These are phyloP conservation scores for Riparia riparia DNA, from an alignment of 2,113 vertebrate genomes.

Conservation along the genomic window DNA sequence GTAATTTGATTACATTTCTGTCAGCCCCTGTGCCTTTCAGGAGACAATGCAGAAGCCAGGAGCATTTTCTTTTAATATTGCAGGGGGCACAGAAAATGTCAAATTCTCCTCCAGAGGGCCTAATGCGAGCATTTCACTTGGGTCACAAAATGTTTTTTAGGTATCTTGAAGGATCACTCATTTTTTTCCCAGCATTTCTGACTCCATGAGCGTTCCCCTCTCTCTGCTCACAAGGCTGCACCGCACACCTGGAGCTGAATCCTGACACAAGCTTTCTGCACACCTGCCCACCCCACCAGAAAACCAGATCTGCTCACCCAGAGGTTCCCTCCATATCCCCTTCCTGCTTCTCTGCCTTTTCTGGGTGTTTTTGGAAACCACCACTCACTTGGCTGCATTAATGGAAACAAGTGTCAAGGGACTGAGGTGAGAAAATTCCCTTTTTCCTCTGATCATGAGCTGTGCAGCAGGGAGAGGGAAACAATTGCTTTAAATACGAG, in stretches of 20 bases:
- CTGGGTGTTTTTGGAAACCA: neutral
- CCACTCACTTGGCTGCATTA: neutral
- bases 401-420: neutral
- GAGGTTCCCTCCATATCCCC: accelerated
- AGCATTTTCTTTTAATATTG: slow-evolving; percentile 37
- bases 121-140: slow-evolving; percentile 1
- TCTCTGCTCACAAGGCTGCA: accelerated
- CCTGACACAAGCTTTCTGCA: neutral
- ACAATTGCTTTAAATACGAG: neutral
- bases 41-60: slow-evolving; percentile 33
- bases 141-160: neutral
- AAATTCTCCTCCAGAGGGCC: slow-evolving; percentile 26
- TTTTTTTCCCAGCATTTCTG: accelerated
- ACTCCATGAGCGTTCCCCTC: accelerated
- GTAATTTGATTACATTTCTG: slow-evolving; percentile 65
- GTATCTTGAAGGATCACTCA: neutral
- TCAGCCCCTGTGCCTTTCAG: slow-evolving; percentile 27
- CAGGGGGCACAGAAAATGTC: slow-evolving; percentile 23
- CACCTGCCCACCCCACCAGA: too few species aligned
- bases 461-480: neutral
- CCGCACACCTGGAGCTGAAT: neutral
- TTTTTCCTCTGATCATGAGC: neutral
- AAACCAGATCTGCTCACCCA: neutral
- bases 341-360: neutral
- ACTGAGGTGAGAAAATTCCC: neutral